Evolutionary conservation across 1,140 invertebrate species (phyloP).

Genomic region (Eurosta solidaginis): DNA sequence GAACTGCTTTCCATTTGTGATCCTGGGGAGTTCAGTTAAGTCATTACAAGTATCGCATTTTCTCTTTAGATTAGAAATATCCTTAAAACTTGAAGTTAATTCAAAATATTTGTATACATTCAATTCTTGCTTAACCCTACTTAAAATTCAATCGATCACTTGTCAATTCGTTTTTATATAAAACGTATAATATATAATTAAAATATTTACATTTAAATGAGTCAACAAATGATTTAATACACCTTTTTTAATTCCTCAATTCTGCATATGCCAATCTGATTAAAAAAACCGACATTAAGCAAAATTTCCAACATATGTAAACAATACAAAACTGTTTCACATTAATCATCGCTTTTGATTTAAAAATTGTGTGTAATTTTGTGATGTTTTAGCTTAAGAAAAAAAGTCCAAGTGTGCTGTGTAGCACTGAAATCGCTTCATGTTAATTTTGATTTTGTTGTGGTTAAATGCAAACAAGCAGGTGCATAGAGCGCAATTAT

Average conservation of each 20-base stretch:
- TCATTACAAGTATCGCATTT: too few relatives aligned
- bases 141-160: too few relatives aligned
- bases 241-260: not conserved
- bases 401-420: too few relatives aligned
- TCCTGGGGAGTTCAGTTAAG: too few relatives aligned
- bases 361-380: not conserved
- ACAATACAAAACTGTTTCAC: too few relatives aligned
- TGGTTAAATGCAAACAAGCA: not conserved
- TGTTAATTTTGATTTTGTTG: not conserved
- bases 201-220: not conserved
- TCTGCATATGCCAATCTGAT: not conserved
- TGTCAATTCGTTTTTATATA: not conserved
- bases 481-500: conserved; percentile 9
- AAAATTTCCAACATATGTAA: not conserved
- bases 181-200: not conserved
- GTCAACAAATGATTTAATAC: not conserved
- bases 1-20: too few relatives aligned
- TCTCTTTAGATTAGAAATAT: too few relatives aligned
- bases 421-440: not conserved
- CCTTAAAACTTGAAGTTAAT: too few relatives aligned
- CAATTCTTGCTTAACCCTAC: too few relatives aligned
- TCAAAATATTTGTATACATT: too few relatives aligned
- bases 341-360: not conserved
- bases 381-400: not conserved
- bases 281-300: not conserved